Base-by-base conservation (phyloP, 2,888 invertebrate species). In the Tanypteryx hageni region DNA sequence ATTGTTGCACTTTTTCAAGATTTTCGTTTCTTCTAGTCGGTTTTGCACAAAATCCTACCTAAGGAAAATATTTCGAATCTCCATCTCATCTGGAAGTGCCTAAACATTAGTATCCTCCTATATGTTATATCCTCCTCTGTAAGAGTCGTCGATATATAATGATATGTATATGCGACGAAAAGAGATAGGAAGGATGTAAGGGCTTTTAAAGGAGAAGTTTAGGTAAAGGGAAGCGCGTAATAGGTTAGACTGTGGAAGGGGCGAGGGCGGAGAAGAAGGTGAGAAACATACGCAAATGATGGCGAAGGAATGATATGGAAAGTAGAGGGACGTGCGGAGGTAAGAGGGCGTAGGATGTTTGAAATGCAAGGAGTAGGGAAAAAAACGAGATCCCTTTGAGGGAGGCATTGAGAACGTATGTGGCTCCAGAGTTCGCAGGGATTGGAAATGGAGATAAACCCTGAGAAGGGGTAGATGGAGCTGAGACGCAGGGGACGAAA, bases 401-500 rank as follows among this genome's bases (percentile, higher is more conserved):
- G 76, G 76, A n/a, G 22, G 76, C 76, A 76, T 76, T 76, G 76
- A 27, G 76, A 76, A 76, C 76, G 76, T 76, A 76, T 76, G 76
- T 76, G 76, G 76, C 76, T 76, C 76, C 27, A 76, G 27, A 76
- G 76, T 76, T 76, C 76, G 76, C 76, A 76, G 76, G 76, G 76
- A 76, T 76, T 76, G 76, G 76, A 76, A 76, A 76, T 76, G 22
- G 76, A 76, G 76, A 76, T 76, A 76, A 76, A 76, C 76, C 76
- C 76, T 27, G 76, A 27, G 22, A 76, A 76, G 22, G 76, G 76
- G 27, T 76, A 27, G 76, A 76, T 76, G 76, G 76, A 27, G 76
- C 76, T 76, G 22, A 76, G 76, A 76, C 76, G 76, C 76, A 76
- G 22, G 76, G 76, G 76, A 76, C 76, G 76, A 76, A 76, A 76